A percentile compares a stretch with the other conserved stretches of the same genome.
Conservation (phyloP, 2,888 invertebrate species). For the Microctonus brassicae region DNA sequence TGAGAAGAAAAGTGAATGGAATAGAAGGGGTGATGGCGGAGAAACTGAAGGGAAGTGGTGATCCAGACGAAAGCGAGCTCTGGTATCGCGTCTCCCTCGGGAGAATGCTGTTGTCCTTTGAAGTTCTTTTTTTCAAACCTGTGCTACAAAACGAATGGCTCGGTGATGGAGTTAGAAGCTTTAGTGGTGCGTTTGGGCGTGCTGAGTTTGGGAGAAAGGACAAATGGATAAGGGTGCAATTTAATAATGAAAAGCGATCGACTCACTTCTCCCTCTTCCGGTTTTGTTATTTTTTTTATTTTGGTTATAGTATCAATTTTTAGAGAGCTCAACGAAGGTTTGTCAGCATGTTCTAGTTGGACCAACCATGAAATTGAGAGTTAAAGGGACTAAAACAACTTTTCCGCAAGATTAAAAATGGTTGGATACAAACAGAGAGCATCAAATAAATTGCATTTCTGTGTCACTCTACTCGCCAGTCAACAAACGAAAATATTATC, state of each 20-base stretch:
- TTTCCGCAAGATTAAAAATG: too few relatives aligned
- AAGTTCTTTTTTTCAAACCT: constrained; percentile 43
- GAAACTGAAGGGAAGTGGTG: constrained; percentile 26
- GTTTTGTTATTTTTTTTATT: constrained; percentile 10
- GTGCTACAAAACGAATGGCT: constrained; percentile 1
- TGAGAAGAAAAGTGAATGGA: background rate
- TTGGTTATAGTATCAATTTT: constrained; percentile 9
- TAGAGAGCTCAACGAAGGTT: constrained; percentile 13
- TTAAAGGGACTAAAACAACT: too few relatives aligned
- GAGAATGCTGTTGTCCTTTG: constrained; percentile 46
- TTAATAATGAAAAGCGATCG: constrained; percentile 41
- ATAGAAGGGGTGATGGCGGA: constrained; percentile 20
- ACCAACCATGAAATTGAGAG: background rate
- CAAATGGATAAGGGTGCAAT: constrained; percentile 39
- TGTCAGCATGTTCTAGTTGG: background rate
- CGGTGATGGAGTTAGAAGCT: background rate
- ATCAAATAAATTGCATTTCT: too few relatives aligned
- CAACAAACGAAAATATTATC: too few relatives aligned
- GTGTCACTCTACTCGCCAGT: too few relatives aligned
- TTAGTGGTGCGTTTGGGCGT: constrained; percentile 6
- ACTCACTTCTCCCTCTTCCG: background rate
- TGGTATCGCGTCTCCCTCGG: constrained; percentile 37
- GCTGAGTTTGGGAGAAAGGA: constrained; percentile 29
- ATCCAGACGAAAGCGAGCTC: constrained; percentile 29
- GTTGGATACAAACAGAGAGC: too few relatives aligned